Conservation (phyloP, 2,888 invertebrate species). For the Agriotes lineatus region DNA sequence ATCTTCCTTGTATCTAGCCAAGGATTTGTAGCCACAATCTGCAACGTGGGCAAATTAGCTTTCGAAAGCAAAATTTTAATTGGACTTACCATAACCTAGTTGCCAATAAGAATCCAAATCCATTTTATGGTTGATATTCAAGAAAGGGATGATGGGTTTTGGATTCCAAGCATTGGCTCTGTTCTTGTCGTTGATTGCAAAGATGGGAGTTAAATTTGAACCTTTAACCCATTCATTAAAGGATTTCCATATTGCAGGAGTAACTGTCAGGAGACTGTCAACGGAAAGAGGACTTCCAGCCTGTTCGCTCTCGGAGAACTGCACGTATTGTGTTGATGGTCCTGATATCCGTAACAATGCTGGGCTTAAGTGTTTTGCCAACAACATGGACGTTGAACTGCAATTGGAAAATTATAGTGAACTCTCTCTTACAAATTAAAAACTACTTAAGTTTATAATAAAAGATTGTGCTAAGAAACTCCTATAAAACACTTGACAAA, state of each 20-base stretch:
- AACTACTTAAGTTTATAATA: too few species aligned
- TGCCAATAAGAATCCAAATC: constrained; percentile 80
- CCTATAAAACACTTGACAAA: too few species aligned
- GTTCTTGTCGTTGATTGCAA: constrained; percentile 74
- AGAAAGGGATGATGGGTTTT: constrained; percentile 74
- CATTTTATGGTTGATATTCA: constrained; percentile 77
- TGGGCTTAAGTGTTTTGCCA: constrained; percentile 78
- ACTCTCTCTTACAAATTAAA: too few species aligned
- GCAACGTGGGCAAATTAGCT: too few species aligned
- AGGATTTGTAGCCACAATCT: constrained; percentile 70
- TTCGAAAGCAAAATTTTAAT: neutral
- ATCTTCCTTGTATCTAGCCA: constrained; percentile 73
- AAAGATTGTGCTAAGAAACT: too few species aligned
- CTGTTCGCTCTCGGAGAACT: constrained; percentile 57
- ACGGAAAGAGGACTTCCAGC: constrained; percentile 9
- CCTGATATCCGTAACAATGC: constrained; percentile 82
- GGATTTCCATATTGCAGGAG: constrained; percentile 61
- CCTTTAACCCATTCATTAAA: constrained; percentile 69
- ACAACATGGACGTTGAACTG: constrained; percentile 72
- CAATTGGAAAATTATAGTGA: too few species aligned
- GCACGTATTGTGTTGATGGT: constrained; percentile 70
- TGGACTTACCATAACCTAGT: constrained; percentile 75
- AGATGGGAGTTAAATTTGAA: constrained; percentile 76
- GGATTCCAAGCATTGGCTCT: constrained; percentile 76
- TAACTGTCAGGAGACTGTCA: constrained; percentile 54